phyloP scores from a whole-genome alignment of 1,140 invertebrate species.

The Archegozetes longisetosus region DNA sequence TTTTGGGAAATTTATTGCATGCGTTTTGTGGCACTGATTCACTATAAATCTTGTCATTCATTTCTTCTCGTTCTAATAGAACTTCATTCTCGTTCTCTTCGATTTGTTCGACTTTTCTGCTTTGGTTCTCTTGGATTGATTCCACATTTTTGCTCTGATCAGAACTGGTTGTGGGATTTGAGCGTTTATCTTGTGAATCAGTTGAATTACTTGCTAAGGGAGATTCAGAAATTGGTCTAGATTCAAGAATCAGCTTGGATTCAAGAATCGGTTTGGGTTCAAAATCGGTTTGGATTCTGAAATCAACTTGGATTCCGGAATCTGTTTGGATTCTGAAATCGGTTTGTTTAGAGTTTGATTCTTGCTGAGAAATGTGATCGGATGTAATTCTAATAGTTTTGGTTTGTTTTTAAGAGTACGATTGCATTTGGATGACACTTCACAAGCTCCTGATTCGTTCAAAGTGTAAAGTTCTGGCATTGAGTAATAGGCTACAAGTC shows the following conservation, averaged over 20 bases:
- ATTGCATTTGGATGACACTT: not conserved
- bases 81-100: not conserved
- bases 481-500: slow-evolving; percentile 22
- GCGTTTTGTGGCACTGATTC: not conserved
- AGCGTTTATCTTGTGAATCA: no score
- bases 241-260: no score
- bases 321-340: not conserved
- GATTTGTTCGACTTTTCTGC: not conserved
- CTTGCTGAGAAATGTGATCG: slow-evolving; percentile 3
- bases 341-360: not conserved
- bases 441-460: not conserved
- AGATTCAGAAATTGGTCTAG: no score
- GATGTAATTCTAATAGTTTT: slow-evolving; percentile 1
- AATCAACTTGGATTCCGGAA: no score
- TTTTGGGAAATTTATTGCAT: slow-evolving; percentile 3
- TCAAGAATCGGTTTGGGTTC: not conserved
- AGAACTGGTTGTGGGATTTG: no score
- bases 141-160: not conserved
- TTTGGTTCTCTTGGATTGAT: not conserved
- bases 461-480: slow-evolving; percentile 22
- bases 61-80: not conserved
- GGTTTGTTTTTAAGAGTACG: slow-evolving; percentile 11
- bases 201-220: no score
- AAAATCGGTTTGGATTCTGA: not conserved
- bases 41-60: not conserved